Evolutionary conservation across 1,140 invertebrate species (phyloP).

Genomic region (Papilio polyxenes): DNA sequence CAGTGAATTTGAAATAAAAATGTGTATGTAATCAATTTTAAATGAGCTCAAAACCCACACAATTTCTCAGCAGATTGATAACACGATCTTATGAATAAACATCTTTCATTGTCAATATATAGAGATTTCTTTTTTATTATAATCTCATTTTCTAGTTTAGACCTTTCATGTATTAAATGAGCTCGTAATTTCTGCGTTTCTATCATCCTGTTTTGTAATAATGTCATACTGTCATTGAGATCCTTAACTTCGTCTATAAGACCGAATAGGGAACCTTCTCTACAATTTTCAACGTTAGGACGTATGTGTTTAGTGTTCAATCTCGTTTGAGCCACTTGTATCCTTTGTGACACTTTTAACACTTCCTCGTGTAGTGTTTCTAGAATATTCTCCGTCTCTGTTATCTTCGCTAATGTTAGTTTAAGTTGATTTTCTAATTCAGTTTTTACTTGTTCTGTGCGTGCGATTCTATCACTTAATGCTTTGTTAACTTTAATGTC

Average conservation of each 20-base stretch:
- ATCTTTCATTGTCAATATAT: constrained; percentile 85
- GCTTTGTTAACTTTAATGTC: constrained; percentile 86
- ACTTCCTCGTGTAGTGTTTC: constrained; percentile 83
- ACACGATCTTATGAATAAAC: constrained; percentile 83
- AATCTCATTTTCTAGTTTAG: constrained; percentile 85
- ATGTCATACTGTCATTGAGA: constrained; percentile 83
- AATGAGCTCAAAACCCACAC: constrained; percentile 75
- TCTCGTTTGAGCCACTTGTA: constrained; percentile 88
- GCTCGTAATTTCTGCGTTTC: constrained; percentile 83
- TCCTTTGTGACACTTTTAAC: constrained; percentile 83
- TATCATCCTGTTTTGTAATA: constrained; percentile 82
- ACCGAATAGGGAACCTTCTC: constrained; percentile 84
- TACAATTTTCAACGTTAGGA: constrained; percentile 86
- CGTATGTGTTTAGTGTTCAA: constrained; percentile 84
- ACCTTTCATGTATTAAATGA: constrained; percentile 82
- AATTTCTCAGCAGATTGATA: constrained; percentile 85
- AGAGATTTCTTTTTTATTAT: constrained; percentile 86
- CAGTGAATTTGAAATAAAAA: no score
- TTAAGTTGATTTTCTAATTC: constrained; percentile 84
- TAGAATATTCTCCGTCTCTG: constrained; percentile 85
- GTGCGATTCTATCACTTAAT: constrained; percentile 82
- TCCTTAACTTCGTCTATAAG: constrained; percentile 86
- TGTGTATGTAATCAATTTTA: no score
- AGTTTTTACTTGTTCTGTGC: constrained; percentile 83
- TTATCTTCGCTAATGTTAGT: constrained; percentile 80